These are phyloP conservation scores for Aproaerema taeniolella DNA, from an alignment of 2,888 invertebrate genomes.

Conservation along the genomic window DNA sequence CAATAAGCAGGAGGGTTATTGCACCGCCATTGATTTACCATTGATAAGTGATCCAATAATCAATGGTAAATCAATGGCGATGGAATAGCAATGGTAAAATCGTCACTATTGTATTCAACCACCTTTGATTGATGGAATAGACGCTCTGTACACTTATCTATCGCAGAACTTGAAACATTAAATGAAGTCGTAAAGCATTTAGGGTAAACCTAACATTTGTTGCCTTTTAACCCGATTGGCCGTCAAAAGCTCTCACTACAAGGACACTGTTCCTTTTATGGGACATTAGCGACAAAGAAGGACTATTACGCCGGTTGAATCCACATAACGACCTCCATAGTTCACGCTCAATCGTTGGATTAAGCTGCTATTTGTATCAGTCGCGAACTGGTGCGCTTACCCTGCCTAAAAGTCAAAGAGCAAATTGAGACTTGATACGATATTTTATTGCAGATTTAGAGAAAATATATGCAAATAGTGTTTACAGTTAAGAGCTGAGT, in stretches of 20 bases:
- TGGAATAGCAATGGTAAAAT: no score
- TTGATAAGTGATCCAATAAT: no score
- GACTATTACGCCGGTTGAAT: slow-evolving; percentile 53
- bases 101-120: no score
- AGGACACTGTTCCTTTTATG: slow-evolving; percentile 47
- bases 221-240: slow-evolving; percentile 35
- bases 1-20: no score
- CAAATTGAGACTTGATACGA: slow-evolving; percentile 39
- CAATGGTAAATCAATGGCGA: no score
- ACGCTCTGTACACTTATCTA: no score
- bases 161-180: no score
- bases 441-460: slow-evolving; percentile 22
- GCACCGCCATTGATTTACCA: no score
- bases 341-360: slow-evolving; percentile 66
- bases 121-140: no score
- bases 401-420: slow-evolving; percentile 43
- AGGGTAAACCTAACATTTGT: slow-evolving; percentile 25
- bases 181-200: slow-evolving; percentile 4
- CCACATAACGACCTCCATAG: slow-evolving; percentile 60
- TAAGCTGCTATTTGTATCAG: slow-evolving; percentile 61
- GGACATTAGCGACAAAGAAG: slow-evolving; percentile 63
- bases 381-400: slow-evolving; percentile 48
- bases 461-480: slow-evolving; percentile 2
- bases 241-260: slow-evolving; percentile 34
- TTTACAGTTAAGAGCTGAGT: neutral